Percentiles rank a stretch among this genome's conserved stretches.
Conservation (phyloP, 2,888 invertebrate genomes). For the Folsomia manolachei region DNA sequence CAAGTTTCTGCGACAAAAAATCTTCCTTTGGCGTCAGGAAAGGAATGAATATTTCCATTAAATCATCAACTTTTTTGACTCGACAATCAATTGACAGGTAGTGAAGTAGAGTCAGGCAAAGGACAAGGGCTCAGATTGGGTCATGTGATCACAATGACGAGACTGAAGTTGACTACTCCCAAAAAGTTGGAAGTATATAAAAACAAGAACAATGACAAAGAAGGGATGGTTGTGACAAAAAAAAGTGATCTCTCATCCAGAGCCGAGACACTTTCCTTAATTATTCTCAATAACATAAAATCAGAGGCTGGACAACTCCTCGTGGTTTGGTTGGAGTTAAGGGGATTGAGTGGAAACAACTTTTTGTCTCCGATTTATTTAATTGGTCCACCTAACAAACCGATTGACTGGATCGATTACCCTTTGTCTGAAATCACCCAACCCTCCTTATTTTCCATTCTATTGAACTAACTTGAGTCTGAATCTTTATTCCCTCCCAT, state of each 20-base stretch:
- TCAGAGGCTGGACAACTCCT: no score
- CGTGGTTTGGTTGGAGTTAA: no score
- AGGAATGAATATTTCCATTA: not conserved
- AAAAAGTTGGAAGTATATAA: not conserved
- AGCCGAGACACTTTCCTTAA: not conserved
- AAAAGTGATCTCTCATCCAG: not conserved
- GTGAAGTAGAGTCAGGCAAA: not conserved
- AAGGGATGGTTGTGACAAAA: no score
- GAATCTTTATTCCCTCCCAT: no score
- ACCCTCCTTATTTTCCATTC: no score
- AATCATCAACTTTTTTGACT: not conserved
- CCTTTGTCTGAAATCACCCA: conserved; percentile 8
- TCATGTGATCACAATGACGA: not conserved
- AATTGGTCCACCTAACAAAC: conserved; percentile 7
- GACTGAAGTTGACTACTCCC: not conserved
- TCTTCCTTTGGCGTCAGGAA: not conserved
- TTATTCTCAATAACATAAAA: conserved; percentile 5
- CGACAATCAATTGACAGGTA: not conserved
- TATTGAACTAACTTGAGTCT: no score
- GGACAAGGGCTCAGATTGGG: not conserved
- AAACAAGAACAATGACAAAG: no score
- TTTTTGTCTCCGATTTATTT: conserved; percentile 8
- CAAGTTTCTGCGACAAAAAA: no score
- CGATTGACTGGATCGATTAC: conserved; percentile 1
- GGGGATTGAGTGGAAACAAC: not conserved